phyloP scores from a whole-genome alignment of 2,888 invertebrate species.

The Branchellion lobata region DNA sequence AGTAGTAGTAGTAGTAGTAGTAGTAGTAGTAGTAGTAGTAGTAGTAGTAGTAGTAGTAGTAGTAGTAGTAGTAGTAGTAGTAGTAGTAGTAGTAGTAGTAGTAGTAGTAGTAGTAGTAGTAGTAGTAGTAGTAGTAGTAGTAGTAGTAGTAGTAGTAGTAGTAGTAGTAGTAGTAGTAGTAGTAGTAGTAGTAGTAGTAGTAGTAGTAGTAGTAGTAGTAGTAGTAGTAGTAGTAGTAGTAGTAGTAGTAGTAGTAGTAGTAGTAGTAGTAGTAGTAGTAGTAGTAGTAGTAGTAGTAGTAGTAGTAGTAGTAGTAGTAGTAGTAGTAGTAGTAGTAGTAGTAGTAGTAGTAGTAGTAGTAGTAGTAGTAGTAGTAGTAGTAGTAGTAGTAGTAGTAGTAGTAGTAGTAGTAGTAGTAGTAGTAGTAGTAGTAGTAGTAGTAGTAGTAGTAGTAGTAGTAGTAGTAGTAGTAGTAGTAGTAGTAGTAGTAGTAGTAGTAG shows the following conservation, averaged over 20 bases:
- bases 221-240: conserved; percentile 9
- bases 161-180: conserved; percentile 9
- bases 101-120: conserved; percentile 9
- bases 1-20: conserved; percentile 9
- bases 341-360: conserved; percentile 9
- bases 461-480: conserved; percentile 9
- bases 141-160: conserved; percentile 9
- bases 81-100: conserved; percentile 9
- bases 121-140: conserved; percentile 9
- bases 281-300: conserved; percentile 9
- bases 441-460: conserved; percentile 9
- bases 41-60: conserved; percentile 9
- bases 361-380: conserved; percentile 9
- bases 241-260: conserved; percentile 9
- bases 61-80: conserved; percentile 9
- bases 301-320: conserved; percentile 9
- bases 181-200: conserved; percentile 9
- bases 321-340: conserved; percentile 9
- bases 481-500: conserved; percentile 9
- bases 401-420: conserved; percentile 9
- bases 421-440: conserved; percentile 9
- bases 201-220: conserved; percentile 9
- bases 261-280: conserved; percentile 9
- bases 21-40: conserved; percentile 9
- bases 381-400: conserved; percentile 9